Conservation (phyloP, 2,888 invertebrate genomes). For the Ophion ellenae region DNA sequence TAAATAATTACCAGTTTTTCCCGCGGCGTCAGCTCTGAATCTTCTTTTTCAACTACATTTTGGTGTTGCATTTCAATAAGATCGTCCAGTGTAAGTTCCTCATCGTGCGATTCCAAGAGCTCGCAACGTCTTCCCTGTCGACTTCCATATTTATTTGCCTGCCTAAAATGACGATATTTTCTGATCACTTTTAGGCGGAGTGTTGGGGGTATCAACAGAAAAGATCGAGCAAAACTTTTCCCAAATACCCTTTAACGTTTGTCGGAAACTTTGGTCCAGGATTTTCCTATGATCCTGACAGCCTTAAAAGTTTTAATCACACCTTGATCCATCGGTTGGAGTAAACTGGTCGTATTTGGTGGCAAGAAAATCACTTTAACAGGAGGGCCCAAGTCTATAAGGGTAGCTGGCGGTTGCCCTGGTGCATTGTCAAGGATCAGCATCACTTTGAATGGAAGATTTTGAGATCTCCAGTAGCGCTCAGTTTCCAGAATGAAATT, state of each 20-base stretch:
- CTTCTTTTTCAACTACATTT: no score
- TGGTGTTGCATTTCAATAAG: neutral
- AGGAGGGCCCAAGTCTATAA: neutral
- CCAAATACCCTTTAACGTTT: conserved; percentile 73
- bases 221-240: conserved; percentile 69
- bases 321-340: conserved; percentile 75
- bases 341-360: conserved; percentile 71
- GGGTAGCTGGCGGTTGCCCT: neutral
- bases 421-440: neutral
- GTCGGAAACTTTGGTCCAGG: conserved; percentile 45
- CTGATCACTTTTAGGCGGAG: conserved; percentile 13
- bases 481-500: conserved; percentile 56
- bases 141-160: conserved; percentile 70
- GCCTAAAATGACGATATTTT: conserved; percentile 41
- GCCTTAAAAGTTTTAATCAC: conserved; percentile 75
- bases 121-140: conserved; percentile 71
- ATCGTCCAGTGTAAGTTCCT: conserved; percentile 72
- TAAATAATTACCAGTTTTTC: no score
- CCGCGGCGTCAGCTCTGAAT: no score
- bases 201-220: neutral
- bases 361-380: neutral
- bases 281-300: neutral
- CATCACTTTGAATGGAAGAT: neutral
- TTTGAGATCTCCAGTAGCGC: neutral
- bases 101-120: conserved; percentile 73